These are phyloP conservation scores for Spialia ferax DNA, from an alignment of 2,888 invertebrate genomes.

Conservation along the genomic window DNA sequence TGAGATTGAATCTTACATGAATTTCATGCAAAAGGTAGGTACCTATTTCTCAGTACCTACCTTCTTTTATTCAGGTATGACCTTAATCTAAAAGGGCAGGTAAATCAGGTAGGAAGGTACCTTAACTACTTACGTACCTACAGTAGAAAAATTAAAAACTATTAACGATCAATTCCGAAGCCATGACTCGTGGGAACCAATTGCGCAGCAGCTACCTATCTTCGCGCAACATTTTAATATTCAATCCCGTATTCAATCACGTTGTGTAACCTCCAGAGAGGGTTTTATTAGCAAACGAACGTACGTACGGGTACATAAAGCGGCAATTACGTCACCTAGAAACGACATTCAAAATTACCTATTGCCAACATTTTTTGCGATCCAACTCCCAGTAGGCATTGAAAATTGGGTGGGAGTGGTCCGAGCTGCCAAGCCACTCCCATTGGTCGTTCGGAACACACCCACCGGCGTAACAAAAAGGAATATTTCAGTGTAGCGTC, in stretches of 20 bases:
- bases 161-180: conserved; percentile 23
- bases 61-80: too few species aligned
- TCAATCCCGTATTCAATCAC: conserved; percentile 58
- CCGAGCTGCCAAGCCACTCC: conserved; percentile 63
- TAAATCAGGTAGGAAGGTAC: too few species aligned
- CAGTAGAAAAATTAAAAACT: background rate
- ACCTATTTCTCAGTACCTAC: too few species aligned
- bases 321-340: conserved; percentile 77
- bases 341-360: conserved; percentile 81
- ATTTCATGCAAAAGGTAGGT: too few species aligned
- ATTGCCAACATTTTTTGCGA: conserved; percentile 79
- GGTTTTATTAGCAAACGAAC: conserved; percentile 53
- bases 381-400: conserved; percentile 84
- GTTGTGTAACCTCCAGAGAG: conserved; percentile 50
- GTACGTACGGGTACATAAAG: conserved; percentile 60
- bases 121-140: background rate
- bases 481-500: conserved; percentile 60
- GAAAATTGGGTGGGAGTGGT: conserved; percentile 80
- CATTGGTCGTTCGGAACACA: conserved; percentile 74
- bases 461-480: conserved; percentile 75
- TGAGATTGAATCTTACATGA: too few species aligned
- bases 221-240: conserved; percentile 42
- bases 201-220: conserved; percentile 26
- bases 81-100: too few species aligned
- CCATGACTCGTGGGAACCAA: conserved; percentile 21